Base-by-base conservation (phyloP, 2,888 invertebrate species). In the Drosophila barbarae region DNA sequence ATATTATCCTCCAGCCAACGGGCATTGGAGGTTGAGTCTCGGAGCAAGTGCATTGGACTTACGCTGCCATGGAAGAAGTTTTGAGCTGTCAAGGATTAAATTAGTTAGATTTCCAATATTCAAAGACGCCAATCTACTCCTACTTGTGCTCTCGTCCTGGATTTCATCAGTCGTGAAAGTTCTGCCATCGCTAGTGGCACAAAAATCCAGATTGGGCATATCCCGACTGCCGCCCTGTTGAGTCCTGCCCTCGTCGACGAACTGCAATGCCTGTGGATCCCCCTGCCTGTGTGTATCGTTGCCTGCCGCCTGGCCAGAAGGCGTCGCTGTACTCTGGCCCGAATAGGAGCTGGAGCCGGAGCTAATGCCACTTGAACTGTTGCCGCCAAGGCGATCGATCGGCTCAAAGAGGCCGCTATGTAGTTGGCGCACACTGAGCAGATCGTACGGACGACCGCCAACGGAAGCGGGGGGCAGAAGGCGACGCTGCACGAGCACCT, bases 401-500 rank as follows among this genome's bases (percentile, higher is more conserved):
- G 84, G 79, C 47, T 77, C 73, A 28, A 80, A 77, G n/a, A 77
- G 71, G 8, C 84, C 84, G 46, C 84, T 84, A 47, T 85, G 86
- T 9, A 86, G 49, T 42, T 83, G 79, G 9, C 85, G 85, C 8
- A 78, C 67, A 18, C 77, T 77, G 6, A 88, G 69, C 47, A 87
- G 69, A 64, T 88, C 87, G 41, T 85, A 87, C 0, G 81, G 80
- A 46, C 74, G 74, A 15, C 28, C 36, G 15, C 50, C 61, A 1
- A 39, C 13, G 7, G 77, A 74, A 3, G 56, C 93, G 77, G 94
- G 91, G 42, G 95, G 90, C 82, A 94, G 26, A 0, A 80, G 67
- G 26, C 82, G 91, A 7, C 95, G 90, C 88, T 95, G 95, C 21
- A 95, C 94, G 1, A 95, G 93, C 5, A 95, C 93, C 82, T 93